Base-by-base conservation (phyloP, 2,113 vertebrate species). In the Nannobrachium achirus region DNA sequence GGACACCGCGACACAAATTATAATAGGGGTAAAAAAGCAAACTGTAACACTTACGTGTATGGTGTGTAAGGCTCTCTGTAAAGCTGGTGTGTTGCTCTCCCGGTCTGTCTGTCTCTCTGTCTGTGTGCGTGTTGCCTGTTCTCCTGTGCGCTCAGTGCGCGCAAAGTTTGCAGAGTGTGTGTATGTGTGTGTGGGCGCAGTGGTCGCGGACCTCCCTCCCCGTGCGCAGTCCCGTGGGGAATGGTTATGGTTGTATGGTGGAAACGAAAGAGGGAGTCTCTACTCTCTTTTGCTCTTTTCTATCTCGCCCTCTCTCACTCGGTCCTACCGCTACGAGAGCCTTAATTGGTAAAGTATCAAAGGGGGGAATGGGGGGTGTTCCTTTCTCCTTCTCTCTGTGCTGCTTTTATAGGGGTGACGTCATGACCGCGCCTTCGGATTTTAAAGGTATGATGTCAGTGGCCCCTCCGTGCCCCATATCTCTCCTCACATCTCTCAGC, bases 271-370 rank as follows among this genome's bases (percentile, higher is more conserved):
- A 89, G 83, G 79, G 85, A 82, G 83, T 88, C 76, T 83, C 71
- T 73, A 69, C 44, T 46, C 67, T 69, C 41, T 52, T 25, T 78
- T 48, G 68, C 66, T 70, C 80, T 86, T 89, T 76, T 86, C 86
- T 85, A 80, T 78, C 82, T 84, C 82, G 20, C 63, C 66, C 25
- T 61, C 59, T 71, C 58, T 71, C 65, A 42, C 59, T 66, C 56
- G 44, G 63, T 20, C 56, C 67, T 66, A 71, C 79, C 66, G 72
- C n/a, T n/a, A n/a, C 71, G 50, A 85, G 82, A 84, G 65, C 83
- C 86, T 88, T 86, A 86, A 88, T 88, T 86, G 83, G 86, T 85
- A 84, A 86, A 78, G 82, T 76, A 83, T 82, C 72, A 82, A 76
- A 73, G 70, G 72, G 71, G 77, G 58, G 64, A 44, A 50, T 45